These are phyloP conservation scores for Pteromalus puparum DNA, from an alignment of 1,140 invertebrate species.

Conservation along the genomic window DNA sequence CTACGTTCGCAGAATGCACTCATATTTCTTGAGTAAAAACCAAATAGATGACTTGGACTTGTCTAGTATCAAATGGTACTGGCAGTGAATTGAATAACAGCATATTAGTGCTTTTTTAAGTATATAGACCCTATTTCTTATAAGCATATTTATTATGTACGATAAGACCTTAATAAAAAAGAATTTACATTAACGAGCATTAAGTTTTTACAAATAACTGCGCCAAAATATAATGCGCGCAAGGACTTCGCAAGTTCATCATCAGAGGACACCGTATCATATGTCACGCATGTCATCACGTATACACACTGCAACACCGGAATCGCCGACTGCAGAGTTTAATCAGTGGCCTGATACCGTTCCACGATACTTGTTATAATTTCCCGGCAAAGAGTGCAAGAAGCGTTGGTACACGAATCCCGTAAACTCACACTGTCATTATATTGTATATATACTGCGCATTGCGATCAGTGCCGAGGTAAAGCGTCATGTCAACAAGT, in stretches of 20 bases:
- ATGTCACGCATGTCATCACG: too few species aligned
- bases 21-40: constrained; percentile 40
- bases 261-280: too few species aligned
- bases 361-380: background rate
- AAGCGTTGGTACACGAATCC: background rate
- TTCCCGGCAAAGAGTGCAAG: background rate
- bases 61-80: constrained; percentile 62
- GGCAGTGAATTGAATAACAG: constrained; percentile 47
- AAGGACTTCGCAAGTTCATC: too few species aligned
- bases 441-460: background rate
- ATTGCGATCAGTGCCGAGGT: background rate
- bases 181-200: too few species aligned
- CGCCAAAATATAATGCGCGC: too few species aligned
- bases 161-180: too few species aligned
- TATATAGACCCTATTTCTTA: too few species aligned
- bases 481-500: background rate
- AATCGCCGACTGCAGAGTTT: background rate
- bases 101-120: too few species aligned
- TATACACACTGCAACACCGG: background rate
- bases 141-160: too few species aligned
- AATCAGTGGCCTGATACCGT: background rate
- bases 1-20: constrained; percentile 73
- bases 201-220: too few species aligned
- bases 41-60: constrained; percentile 55
- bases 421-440: background rate